Percentiles rank a stretch among this genome's conserved stretches.
These are phyloP conservation scores for Helicoverpa armigera DNA, from an alignment of 1,140 invertebrate species.

Conservation along the genomic window DNA sequence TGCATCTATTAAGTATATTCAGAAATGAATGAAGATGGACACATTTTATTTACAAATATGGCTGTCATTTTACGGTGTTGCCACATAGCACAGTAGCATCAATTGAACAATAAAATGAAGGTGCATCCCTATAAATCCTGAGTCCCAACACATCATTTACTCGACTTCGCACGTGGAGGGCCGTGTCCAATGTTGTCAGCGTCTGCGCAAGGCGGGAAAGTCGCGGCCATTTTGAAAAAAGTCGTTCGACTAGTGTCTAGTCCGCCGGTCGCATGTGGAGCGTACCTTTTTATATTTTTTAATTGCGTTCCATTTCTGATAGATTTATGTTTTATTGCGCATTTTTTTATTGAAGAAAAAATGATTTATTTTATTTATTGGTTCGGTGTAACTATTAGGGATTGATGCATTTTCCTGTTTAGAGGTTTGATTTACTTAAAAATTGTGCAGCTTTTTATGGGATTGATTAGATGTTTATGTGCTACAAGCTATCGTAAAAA, in stretches of 20 bases:
- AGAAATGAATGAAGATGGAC: too few species aligned
- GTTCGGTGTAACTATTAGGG: conserved; percentile 15
- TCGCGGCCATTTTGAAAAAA: conserved; percentile 74
- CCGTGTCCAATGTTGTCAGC: conserved; percentile 70
- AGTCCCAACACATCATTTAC: conserved; percentile 64
- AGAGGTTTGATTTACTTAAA: conserved; percentile 7
- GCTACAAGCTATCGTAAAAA: conserved; percentile 5
- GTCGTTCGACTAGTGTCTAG: conserved; percentile 67
- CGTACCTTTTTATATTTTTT: conserved; percentile 61
- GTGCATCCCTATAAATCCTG: conserved; percentile 53
- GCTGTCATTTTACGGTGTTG: background rate
- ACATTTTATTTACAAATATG: background rate
- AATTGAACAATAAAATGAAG: conserved; percentile 41
- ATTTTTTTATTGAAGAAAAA: conserved; percentile 40
- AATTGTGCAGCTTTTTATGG: conserved; percentile 12
- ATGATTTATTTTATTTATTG: conserved; percentile 43
- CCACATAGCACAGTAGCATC: conserved; percentile 12
- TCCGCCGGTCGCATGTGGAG: conserved; percentile 56
- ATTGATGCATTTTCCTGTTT: conserved; percentile 34
- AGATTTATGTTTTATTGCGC: conserved; percentile 45
- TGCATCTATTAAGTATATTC: conserved; percentile 4
- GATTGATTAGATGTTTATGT: conserved; percentile 27
- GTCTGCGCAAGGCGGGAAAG: conserved; percentile 62
- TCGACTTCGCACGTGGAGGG: conserved; percentile 70
- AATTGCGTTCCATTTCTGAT: conserved; percentile 57